Evolutionary conservation across 2,888 invertebrate genomes (phyloP).

Genomic region (Doris montereyensis): DNA sequence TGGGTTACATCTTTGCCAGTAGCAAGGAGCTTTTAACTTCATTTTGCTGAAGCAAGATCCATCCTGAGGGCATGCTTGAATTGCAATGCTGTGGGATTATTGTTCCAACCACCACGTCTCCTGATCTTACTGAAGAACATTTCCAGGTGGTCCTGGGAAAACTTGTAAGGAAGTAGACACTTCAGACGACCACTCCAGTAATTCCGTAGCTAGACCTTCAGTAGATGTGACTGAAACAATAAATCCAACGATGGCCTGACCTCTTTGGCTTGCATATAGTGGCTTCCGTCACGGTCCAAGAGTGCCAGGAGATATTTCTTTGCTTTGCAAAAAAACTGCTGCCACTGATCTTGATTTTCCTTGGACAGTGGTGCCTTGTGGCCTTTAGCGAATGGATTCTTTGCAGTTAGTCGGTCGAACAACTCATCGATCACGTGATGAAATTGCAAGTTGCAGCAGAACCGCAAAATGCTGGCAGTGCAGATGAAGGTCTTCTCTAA

Average conservation of each 20-base stretch:
- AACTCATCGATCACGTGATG: background rate
- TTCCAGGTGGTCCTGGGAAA: constrained; percentile 6
- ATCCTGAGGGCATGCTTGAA: background rate
- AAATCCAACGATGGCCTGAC: constrained; percentile 1
- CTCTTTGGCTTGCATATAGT: background rate
- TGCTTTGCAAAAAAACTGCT: background rate
- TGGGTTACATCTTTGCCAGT: background rate
- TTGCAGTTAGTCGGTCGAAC: background rate
- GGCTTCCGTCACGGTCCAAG: background rate
- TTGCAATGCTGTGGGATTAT: background rate
- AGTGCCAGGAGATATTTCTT: background rate
- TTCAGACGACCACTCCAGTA: background rate
- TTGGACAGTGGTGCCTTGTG: no score
- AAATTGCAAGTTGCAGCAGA: background rate
- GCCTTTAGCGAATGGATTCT: background rate
- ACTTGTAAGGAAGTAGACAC: background rate
- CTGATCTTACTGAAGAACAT: background rate
- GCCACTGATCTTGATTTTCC: background rate
- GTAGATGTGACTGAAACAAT: background rate
- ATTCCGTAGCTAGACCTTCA: background rate
- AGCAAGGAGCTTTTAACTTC: background rate
- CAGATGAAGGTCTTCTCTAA: background rate
- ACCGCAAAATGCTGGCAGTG: background rate
- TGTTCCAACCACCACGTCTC: constrained; percentile 5
- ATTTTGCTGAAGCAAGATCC: no score